Percentiles rank a stretch among this genome's conserved stretches.
These are phyloP conservation scores for Bombylius major DNA, from an alignment of 2,888 invertebrate species.

Conservation along the genomic window DNA sequence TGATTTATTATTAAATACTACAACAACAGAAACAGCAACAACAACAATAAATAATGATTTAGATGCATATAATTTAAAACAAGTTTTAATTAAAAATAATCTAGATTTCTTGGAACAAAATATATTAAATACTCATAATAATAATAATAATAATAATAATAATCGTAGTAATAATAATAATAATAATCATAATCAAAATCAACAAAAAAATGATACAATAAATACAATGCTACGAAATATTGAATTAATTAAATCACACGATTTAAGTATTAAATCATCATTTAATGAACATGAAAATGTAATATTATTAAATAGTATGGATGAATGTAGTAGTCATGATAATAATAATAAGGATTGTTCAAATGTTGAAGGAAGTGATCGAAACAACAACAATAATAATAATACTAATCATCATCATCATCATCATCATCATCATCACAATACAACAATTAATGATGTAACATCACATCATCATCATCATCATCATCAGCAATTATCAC, in stretches of 20 bases:
- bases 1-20: slow-evolving; percentile 17
- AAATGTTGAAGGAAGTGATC: slow-evolving; percentile 14
- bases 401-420: slow-evolving; percentile 8
- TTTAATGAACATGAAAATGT: neutral
- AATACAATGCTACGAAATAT: slow-evolving; percentile 17
- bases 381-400: slow-evolving; percentile 12
- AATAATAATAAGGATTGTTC: slow-evolving; percentile 11
- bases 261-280: neutral
- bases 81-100: slow-evolving; percentile 20
- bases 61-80: slow-evolving; percentile 20
- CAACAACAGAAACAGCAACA: slow-evolving; percentile 4
- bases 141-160: slow-evolving; percentile 1
- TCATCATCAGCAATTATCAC: slow-evolving; percentile 5
- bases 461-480: slow-evolving; percentile 6
- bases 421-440: slow-evolving; percentile 8
- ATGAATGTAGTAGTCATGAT: slow-evolving; percentile 5
- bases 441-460: slow-evolving; percentile 11
- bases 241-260: slow-evolving; percentile 16
- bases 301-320: neutral
- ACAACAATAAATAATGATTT: slow-evolving; percentile 16
- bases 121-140: neutral
- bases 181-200: neutral
- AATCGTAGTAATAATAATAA: neutral
- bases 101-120: slow-evolving; percentile 16
- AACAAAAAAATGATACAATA: neutral